Evolutionary conservation across 2,797 vertebrate genomes (phyloP), one percentile per base, ranked within the genome.

Genomic region (Clarias laeviceps): DNA sequence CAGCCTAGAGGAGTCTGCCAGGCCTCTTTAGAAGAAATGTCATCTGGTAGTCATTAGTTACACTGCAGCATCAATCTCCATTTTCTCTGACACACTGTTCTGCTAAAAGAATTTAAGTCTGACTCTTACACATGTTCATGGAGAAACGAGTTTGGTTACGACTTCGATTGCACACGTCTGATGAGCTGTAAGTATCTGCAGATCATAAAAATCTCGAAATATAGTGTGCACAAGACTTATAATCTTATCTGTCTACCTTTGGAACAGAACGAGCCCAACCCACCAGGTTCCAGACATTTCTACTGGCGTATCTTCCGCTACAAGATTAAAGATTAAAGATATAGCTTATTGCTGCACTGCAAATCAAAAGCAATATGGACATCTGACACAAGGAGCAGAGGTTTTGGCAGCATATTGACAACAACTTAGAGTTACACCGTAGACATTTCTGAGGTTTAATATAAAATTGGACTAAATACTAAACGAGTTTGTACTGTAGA

Each of bases 261-360:
- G 65, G 12, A 70, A 64, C 37, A 64, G 54, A 64, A 79, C 40
- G 24, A 64, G 56, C 65, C 82, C 50, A 78, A 70, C 66, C 40
- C 37, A 34, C 59, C 9, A 79, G 29, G 5, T 56, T 61, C 34
- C 34, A 73, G 57, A 15, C 57, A 45, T 70, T 27, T 64, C 45
- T 40, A 62, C 61, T 57, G 32, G 11, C 50, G 29, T 50, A 64
- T 34, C 70, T 87, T 81, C 69, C 66, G 77, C 82, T 77, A 34
- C 24, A 7, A 77, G 83, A 84, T 87, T 87, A 69, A 82, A 87
- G 82, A 87, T 87, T 73, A 80, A 76, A 84, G 61, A 81, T 87
- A 87, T 18, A 69, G 8, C 70, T 84, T 80, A 82, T 77, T 87
- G 77, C 61, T 76, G 77, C 78, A 50, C 77, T 74, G 74, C 34